Percentiles rank a stretch among this genome's conserved stretches.
These are phyloP conservation scores for Alsophila aescularia DNA, from an alignment of 2,888 invertebrate species.

Conservation along the genomic window DNA sequence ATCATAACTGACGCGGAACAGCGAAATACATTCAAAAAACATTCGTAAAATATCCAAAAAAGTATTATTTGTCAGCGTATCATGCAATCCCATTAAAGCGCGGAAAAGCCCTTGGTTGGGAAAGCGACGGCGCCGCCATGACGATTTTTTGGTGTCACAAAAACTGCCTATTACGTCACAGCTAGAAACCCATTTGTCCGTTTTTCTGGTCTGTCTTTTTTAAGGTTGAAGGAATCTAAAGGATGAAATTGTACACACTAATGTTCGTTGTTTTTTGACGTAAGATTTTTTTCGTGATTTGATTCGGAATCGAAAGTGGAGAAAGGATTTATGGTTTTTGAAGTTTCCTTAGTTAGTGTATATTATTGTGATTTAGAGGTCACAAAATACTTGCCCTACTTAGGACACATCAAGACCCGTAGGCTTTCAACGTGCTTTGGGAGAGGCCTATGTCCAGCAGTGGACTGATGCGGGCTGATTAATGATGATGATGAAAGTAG, in stretches of 20 bases:
- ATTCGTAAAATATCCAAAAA: neutral
- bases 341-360: too few species aligned
- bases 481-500: too few species aligned
- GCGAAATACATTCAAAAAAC: conserved; percentile 9
- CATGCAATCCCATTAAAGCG: conserved; percentile 12
- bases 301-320: too few species aligned
- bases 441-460: too few species aligned
- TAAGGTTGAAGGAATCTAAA: neutral
- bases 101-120: conserved; percentile 9
- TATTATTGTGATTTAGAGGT: too few species aligned
- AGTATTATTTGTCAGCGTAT: conserved; percentile 15
- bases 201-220: conserved; percentile 5
- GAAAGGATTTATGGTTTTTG: too few species aligned
- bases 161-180: conserved; percentile 24
- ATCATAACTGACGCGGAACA: conserved; percentile 10
- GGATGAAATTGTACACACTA: conserved; percentile 9
- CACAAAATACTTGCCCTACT: too few species aligned
- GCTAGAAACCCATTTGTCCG: conserved; percentile 17
- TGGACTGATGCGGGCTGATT: too few species aligned
- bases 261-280: conserved; percentile 6
- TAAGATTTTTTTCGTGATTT: conserved; percentile 8
- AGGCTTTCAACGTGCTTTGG: too few species aligned
- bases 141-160: conserved; percentile 13
- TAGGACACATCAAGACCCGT: too few species aligned
- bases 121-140: conserved; percentile 6